A percentile compares a stretch with the other conserved stretches of the same genome.
These are phyloP conservation scores for Stegodyphus dumicola DNA, from an alignment of 1,140 invertebrate species.

Conservation along the genomic window DNA sequence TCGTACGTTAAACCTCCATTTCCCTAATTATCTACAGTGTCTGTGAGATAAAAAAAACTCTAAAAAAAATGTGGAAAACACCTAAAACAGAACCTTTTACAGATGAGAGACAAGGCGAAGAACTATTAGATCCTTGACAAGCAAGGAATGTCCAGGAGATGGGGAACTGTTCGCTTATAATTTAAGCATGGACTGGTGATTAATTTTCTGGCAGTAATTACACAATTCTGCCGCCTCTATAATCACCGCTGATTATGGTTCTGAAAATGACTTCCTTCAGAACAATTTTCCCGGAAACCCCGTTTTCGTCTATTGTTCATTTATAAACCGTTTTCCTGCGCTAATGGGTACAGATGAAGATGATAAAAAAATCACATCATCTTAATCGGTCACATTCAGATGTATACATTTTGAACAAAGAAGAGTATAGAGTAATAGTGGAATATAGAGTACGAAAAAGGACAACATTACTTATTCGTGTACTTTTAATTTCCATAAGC, in stretches of 20 bases:
- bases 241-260: slow-evolving; percentile 49
- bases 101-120: no score
- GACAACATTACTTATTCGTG: no score
- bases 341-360: slow-evolving; percentile 25
- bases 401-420: not conserved
- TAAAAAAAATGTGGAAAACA: no score
- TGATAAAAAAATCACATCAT: slow-evolving; percentile 15
- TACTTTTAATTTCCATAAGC: no score
- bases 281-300: slow-evolving; percentile 27
- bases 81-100: no score
- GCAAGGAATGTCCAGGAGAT: no score
- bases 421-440: not conserved
- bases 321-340: slow-evolving; percentile 28
- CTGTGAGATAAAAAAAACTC: no score
- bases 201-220: slow-evolving; percentile 50
- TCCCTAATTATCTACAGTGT: no score
- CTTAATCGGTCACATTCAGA: slow-evolving; percentile 17
- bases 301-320: slow-evolving; percentile 24
- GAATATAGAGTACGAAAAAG: no score
- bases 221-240: slow-evolving; percentile 52
- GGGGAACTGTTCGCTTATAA: not conserved
- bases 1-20: no score
- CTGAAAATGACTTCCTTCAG: slow-evolving; percentile 47
- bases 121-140: no score
- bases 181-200: slow-evolving; percentile 4